These are phyloP conservation scores for Dunckerocampus dactyliophorus DNA, from an alignment of 2,113 vertebrate genomes.

Conservation along the genomic window DNA sequence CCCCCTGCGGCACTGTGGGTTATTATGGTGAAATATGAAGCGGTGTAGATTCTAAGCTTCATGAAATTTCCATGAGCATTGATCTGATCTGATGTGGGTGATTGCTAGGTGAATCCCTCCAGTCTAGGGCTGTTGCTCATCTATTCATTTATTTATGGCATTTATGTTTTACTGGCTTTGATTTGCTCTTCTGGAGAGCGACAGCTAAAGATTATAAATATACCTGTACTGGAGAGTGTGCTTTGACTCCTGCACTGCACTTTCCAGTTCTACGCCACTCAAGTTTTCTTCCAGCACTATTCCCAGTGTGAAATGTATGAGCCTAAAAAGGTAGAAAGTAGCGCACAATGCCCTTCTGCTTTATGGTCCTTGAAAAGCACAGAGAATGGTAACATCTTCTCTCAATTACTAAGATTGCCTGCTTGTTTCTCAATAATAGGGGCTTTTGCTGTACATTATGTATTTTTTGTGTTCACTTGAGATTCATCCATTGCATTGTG, in stretches of 20 bases:
- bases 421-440: constrained; percentile 59
- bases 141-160: constrained; percentile 75
- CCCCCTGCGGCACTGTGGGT: constrained; percentile 59
- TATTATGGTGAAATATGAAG: constrained; percentile 82
- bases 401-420: constrained; percentile 66
- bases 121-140: constrained; percentile 68
- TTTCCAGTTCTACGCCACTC: constrained; percentile 22
- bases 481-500: constrained; percentile 65
- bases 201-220: constrained; percentile 74
- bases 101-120: constrained; percentile 77
- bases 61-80: constrained; percentile 82
- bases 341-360: constrained; percentile 38
- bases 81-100: constrained; percentile 78
- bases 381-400: constrained; percentile 61
- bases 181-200: constrained; percentile 72
- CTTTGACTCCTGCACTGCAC: constrained; percentile 54
- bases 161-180: constrained; percentile 73
- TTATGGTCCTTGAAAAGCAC: constrained; percentile 68
- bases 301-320: constrained; percentile 48
- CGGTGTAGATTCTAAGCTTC: constrained; percentile 71
- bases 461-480: constrained; percentile 66
- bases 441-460: constrained; percentile 53
- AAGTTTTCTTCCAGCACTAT: constrained; percentile 29
- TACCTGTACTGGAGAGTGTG: constrained; percentile 64
- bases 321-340: constrained; percentile 57